phyloP scores from a whole-genome alignment of 2,888 invertebrate genomes.

The Bellardia pandia region DNA sequence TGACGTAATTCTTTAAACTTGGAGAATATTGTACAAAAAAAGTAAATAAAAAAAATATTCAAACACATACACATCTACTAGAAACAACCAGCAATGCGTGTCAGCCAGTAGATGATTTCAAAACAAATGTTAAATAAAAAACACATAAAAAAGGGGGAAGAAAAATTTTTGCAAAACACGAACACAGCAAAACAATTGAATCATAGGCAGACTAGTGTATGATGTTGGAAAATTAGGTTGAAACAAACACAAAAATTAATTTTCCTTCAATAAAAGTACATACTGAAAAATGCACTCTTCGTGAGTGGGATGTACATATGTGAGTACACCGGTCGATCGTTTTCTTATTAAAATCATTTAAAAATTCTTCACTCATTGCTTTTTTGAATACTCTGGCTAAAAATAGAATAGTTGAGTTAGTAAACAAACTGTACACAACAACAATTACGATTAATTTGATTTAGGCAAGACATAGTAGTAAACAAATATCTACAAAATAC shows the following conservation, averaged over 20 bases:
- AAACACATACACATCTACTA: constrained; percentile 14
- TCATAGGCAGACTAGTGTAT: not conserved
- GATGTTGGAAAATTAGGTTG: constrained; percentile 26
- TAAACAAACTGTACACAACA: constrained; percentile 49
- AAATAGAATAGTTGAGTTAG: constrained; percentile 38
- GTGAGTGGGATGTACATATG: not conserved
- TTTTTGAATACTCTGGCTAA: not conserved
- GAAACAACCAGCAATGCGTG: constrained; percentile 21
- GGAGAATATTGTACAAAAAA: constrained; percentile 39
- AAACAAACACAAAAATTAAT: constrained; percentile 7
- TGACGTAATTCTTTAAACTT: constrained; percentile 69
- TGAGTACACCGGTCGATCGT: constrained; percentile 37
- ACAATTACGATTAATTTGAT: not conserved
- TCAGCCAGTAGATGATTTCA: constrained; percentile 23
- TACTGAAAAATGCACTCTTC: constrained; percentile 7
- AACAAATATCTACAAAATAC: constrained; percentile 32
- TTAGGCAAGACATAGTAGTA: not conserved
- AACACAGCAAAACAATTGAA: constrained; percentile 9
- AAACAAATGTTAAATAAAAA: constrained; percentile 18
- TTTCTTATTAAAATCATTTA: not conserved
- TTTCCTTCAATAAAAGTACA: constrained; percentile 7
- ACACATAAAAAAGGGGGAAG: constrained; percentile 7
- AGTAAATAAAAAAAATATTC: constrained; percentile 27
- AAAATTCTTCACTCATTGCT: constrained; percentile 2
- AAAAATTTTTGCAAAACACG: constrained; percentile 18